Base-by-base conservation (phyloP, 2,113 vertebrate species). In the Xenus cinereus region DNA sequence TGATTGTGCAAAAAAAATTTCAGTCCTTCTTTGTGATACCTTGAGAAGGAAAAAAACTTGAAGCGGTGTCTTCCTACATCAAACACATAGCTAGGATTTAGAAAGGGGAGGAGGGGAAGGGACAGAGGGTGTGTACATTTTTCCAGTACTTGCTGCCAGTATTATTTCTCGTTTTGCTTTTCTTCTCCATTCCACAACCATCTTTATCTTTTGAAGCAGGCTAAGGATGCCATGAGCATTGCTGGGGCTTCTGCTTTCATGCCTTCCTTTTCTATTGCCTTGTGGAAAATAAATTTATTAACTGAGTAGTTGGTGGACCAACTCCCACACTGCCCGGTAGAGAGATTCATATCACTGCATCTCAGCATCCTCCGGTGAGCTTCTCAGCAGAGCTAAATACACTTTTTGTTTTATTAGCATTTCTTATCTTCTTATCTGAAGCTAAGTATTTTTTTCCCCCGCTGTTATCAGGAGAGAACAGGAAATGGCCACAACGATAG, bases 361-460 rank as follows among this genome's bases (percentile, higher is more conserved):
- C 77, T 75, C 16, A 2, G 81, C 11, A 12, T 95, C 93, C 94
- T 90, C 69, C 80, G 32, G 62, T 67, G 96, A 79, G 89, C 59
- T 62, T 73, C 64, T 95, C 87, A 45, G n/a, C 77, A 79, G 54
- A 89, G 60, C 30, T 90, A 90, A 96, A 79, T 83, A 56, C 48
- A 75, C 15, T 84, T 96, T 57, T 91, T 97, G 79, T 90, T 97
- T 95, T 80, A 88, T 84, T 91, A 92, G 64, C 28, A 46, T 90
- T 63, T 93, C 82, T 90, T 96, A 79, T 89, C 89, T 94, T 87
- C 87, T 93, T 91, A 67, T 84, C 87, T 93, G 72, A 84, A 96
- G 59, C 74, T 30, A 59, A 82, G 87, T 84, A 79, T 94, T 95
- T 95, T 54, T 96, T 54, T 96, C 89, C 39, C 90, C 46, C 12